Percentiles rank a stretch among this genome's conserved stretches.
These are phyloP conservation scores for Carollia perspicillata DNA, from an alignment of 2,113 vertebrate species.

Conservation along the genomic window DNA sequence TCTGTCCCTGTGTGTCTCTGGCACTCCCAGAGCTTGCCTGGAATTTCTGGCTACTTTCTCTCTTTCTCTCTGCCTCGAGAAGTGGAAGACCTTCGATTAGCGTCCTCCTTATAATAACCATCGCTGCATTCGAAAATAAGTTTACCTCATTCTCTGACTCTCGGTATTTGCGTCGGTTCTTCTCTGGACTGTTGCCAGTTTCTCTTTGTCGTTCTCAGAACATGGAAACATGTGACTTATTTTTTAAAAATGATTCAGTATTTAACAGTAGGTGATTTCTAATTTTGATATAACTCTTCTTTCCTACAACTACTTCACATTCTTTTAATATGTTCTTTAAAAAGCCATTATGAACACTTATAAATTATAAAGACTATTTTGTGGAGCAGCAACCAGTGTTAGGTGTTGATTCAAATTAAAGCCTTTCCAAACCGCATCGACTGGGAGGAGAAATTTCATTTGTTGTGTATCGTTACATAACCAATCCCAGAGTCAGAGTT, in stretches of 20 bases:
- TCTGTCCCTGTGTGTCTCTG: background rate
- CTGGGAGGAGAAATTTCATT: conserved; percentile 57
- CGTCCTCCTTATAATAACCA: background rate
- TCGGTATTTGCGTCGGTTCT: conserved; percentile 8
- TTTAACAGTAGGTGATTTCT: conserved; percentile 63
- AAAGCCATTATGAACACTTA: conserved; percentile 65
- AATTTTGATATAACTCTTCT: conserved; percentile 63
- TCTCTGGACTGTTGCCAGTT: background rate
- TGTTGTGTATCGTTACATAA: conserved; percentile 63
- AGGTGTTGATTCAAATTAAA: conserved; percentile 72
- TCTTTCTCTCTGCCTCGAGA: background rate
- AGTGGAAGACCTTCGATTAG: background rate
- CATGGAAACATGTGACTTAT: conserved; percentile 17
- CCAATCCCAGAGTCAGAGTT: conserved; percentile 49
- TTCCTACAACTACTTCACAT: conserved; percentile 70
- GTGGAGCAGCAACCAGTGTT: conserved; percentile 66
- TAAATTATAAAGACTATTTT: conserved; percentile 72
- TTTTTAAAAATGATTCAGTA: conserved; percentile 42
- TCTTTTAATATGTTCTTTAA: conserved; percentile 65
- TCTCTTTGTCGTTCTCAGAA: conserved; percentile 36
- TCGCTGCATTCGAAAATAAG: conserved; percentile 12
- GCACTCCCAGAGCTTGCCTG: background rate
- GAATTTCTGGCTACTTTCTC: background rate
- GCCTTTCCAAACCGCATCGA: conserved; percentile 66
- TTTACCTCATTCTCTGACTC: background rate